A percentile compares a stretch with the other conserved stretches of the same genome.
phyloP scores from a whole-genome alignment of 1,140 invertebrate species.

The Lepidostoma basale region DNA sequence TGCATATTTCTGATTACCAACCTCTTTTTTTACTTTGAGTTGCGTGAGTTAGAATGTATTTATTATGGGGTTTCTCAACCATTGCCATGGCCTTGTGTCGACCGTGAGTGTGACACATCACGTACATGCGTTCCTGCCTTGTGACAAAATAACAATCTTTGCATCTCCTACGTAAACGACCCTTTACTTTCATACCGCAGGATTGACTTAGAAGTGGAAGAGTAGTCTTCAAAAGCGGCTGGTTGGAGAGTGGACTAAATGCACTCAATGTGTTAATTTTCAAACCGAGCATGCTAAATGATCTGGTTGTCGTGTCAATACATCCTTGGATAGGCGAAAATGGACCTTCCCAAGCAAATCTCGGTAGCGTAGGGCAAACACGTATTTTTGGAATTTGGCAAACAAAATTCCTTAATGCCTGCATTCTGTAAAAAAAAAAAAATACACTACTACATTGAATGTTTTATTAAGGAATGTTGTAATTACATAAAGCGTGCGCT shows the following conservation, averaged over 20 bases:
- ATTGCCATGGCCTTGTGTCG: conserved; percentile 75
- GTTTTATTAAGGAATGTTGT: too few relatives aligned
- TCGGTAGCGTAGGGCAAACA: too few relatives aligned
- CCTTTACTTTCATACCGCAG: conserved; percentile 67
- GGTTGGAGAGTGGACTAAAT: neutral
- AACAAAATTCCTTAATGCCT: conserved; percentile 12
- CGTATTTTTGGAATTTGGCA: conserved; percentile 6
- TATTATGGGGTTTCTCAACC: conserved; percentile 61
- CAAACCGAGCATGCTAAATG: neutral
- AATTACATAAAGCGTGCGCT: too few relatives aligned
- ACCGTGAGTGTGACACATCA: conserved; percentile 70
- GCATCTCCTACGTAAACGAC: conserved; percentile 66
- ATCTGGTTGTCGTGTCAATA: conserved; percentile 5
- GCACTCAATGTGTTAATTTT: neutral
- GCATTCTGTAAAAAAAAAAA: conserved; percentile 32
- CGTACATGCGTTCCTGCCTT: conserved; percentile 65
- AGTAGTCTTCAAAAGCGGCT: conserved; percentile 22
- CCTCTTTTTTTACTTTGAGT: conserved; percentile 62
- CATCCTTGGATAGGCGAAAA: neutral
- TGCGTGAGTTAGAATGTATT: conserved; percentile 71
- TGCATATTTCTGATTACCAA: conserved; percentile 52
- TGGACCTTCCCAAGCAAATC: too few relatives aligned
- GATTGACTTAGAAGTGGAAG: conserved; percentile 21
- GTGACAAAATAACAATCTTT: conserved; percentile 72
- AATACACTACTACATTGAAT: too few relatives aligned